Base-by-base conservation (phyloP, 2,113 vertebrate species). In the Origma solitaria region DNA sequence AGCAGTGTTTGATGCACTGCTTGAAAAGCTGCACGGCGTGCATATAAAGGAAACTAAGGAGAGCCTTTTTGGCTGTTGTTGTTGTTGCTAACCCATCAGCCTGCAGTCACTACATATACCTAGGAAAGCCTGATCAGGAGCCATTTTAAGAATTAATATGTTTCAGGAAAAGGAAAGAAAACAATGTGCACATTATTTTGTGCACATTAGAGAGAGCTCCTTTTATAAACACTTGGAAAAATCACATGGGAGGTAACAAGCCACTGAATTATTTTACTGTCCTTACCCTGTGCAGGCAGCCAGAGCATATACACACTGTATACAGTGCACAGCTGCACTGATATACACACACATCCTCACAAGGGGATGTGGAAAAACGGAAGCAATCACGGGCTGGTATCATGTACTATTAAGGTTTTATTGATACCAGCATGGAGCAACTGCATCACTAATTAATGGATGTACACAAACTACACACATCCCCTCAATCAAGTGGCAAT, bases 371-470 rank as follows among this genome's bases (percentile, higher is more conserved):
- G 75, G 40, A 61, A 57, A 69, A 88, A 88, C 61, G 85, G 91
- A 92, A 91, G 92, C 69, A 96, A 87, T 92, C 80, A 76, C 18
- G 3, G 71, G 40, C 90, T 91, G 42, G 30, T 11, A 87, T 49
- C 83, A 68, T 31, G 72, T 72, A 84, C 92, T 82, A 70, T 79
- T 87, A 92, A 88, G 90, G 69, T 90, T 96, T 97, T 96, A 95
- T 78, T 94, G 92, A 79, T 64, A 91, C 45, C 78, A 86, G 86
- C 82, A 89, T 6, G 9, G 71, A 88, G 62, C 82, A 88, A 92
- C 75, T 64, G 87, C 86, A 73, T 83, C 66, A 38, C 93, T 95
- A 96, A 95, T 95, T 95, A 97, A 86, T 50, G 94, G 80, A 92
- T 71, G 86, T 54, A 81, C 88, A 83, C 79, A 95, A 79, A 82